Evolutionary conservation across 2,888 invertebrate species (phyloP), one percentile per base, ranked within the genome.

Genomic region (Metacarcinus magister): DNA sequence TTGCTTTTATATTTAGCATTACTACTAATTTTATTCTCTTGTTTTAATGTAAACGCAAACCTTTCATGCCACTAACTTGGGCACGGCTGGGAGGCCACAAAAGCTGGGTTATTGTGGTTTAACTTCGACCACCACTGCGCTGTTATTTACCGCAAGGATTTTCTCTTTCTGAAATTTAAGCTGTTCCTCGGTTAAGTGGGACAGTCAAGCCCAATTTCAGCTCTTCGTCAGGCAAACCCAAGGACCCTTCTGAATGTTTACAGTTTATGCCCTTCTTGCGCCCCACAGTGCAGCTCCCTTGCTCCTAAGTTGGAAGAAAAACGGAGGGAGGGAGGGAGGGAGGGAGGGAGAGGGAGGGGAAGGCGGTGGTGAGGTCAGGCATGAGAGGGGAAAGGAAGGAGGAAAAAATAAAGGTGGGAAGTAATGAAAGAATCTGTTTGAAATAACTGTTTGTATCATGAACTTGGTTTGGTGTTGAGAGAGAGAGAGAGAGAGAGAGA

Each of bases 61-160:
- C n/a, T 75, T 75, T 75, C 75, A 75, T 23, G 23, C 75, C 75
- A 28, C 75, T 75, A 28, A 75, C 28, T 75, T 28, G 23, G 75
- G n/a, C n/a, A 28, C 75, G 23, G n/a, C 28, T 23, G 75, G n/a
- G 75, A n/a, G 8, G 8, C 23, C 23, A 75, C 75, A 75, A 75
- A 75, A 75, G 75, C 23, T n/a, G n/a, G 75, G 75, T 23, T 75
- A 75, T 75, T 75, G 75, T 75, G 75, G 75, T n/a, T 75, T 75
- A 75, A 23, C 75, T n/a, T 28, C 75, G 75, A n/a, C n/a, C 75
- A n/a, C n/a, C n/a, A 75, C 75, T 28, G 75, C 75, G 4, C 19
- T 28, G 75, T 75, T 75, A 75, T 75, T 75, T 75, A 75, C 75
- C 75, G n/a, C 75, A n/a, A 75, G 28, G 75, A 75, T 75, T 75